Conservation (phyloP, 2,797 vertebrate genomes). For the Pogonophryne albipinna region DNA sequence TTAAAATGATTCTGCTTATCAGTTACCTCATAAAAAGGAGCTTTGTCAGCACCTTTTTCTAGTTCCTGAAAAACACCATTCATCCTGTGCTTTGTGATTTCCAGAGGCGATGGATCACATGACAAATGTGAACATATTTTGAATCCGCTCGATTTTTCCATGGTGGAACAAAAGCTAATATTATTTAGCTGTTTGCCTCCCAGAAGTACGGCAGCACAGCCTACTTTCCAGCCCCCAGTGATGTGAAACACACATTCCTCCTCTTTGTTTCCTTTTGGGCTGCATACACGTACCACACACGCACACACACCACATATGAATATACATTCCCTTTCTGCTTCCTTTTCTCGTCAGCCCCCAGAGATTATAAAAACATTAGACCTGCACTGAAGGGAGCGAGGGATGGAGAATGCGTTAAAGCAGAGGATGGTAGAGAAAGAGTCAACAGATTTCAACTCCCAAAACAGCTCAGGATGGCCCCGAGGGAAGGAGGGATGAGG, state of each 20-base stretch:
- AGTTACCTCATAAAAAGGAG: slow-evolving; percentile 8
- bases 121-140: slow-evolving; percentile 38
- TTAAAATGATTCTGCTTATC: slow-evolving; percentile 25
- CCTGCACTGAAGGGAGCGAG: slow-evolving; percentile 66
- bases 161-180: slow-evolving; percentile 65
- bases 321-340: slow-evolving; percentile 27
- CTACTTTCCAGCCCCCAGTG: slow-evolving; percentile 58
- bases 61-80: slow-evolving; percentile 36
- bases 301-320: slow-evolving; percentile 56
- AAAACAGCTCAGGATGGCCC: slow-evolving; percentile 75
- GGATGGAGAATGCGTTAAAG: slow-evolving; percentile 75
- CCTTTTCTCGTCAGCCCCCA: slow-evolving; percentile 50
- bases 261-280: slow-evolving; percentile 35
- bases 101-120: slow-evolving; percentile 38
- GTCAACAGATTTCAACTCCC: slow-evolving; percentile 85
- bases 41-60: slow-evolving; percentile 19
- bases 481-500: slow-evolving; percentile 76
- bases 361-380: slow-evolving; percentile 81
- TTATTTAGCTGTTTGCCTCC: slow-evolving; percentile 67
- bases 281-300: slow-evolving; percentile 19
- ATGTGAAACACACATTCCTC: slow-evolving; percentile 53
- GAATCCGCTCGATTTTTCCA: slow-evolving; percentile 36
- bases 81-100: slow-evolving; percentile 45
- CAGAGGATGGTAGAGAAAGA: slow-evolving; percentile 75
- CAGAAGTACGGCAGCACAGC: slow-evolving; percentile 55